Conservation (phyloP, 1,140 invertebrate genomes). For the Arion vulgaris region DNA sequence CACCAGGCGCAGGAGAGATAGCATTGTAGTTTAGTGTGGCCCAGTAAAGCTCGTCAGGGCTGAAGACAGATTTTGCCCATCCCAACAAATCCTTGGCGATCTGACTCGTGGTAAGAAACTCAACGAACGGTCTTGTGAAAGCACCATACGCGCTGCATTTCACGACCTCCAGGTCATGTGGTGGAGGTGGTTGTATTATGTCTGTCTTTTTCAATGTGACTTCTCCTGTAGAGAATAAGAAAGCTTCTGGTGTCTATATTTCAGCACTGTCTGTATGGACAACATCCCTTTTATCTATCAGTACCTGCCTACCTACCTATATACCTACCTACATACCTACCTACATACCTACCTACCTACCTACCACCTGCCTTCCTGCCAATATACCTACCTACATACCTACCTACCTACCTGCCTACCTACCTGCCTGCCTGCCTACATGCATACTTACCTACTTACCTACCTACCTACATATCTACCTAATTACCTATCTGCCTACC, state of each 20-base stretch:
- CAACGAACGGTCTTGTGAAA: slow-evolving; percentile 63
- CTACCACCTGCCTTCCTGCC: too few relatives aligned
- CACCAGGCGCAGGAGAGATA: slow-evolving; percentile 53
- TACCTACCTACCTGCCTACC: too few relatives aligned
- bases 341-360: too few relatives aligned
- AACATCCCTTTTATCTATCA: too few relatives aligned
- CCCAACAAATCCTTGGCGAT: slow-evolving; percentile 55
- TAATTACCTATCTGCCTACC: not conserved
- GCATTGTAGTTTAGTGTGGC: slow-evolving; percentile 62
- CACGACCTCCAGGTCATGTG: slow-evolving; percentile 46
- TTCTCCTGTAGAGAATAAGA: not conserved
- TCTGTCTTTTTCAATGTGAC: not conserved
- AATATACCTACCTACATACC: too few relatives aligned
- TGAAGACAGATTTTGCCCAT: slow-evolving; percentile 59
- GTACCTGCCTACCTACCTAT: not conserved
- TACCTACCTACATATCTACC: too few relatives aligned
- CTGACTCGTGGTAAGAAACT: slow-evolving; percentile 54
- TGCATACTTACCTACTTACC: too few relatives aligned
- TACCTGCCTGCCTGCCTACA: too few relatives aligned
- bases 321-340: too few relatives aligned
- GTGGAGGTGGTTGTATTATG: not conserved
- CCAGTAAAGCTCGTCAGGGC: slow-evolving; percentile 69
- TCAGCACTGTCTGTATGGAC: too few relatives aligned
- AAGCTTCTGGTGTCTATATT: not conserved
- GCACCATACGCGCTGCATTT: slow-evolving; percentile 66